Conservation (phyloP, 92 coral and sea anemone species). For the Metridium senile region DNA sequence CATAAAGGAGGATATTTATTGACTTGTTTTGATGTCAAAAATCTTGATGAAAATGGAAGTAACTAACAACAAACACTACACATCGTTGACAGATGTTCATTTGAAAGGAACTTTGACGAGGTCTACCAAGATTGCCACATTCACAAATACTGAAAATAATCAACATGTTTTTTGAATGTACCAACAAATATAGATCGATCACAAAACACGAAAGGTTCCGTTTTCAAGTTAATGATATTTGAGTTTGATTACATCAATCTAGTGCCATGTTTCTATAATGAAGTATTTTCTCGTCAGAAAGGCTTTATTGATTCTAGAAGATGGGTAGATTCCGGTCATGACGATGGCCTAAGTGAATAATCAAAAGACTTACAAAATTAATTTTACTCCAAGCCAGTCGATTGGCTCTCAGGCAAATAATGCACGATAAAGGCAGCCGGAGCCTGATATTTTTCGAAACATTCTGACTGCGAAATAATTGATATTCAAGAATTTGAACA, state of each 20-base stretch:
- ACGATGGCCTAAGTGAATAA: constrained; percentile 24
- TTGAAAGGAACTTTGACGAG: neutral
- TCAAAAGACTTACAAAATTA: constrained; percentile 25
- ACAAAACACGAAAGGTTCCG: neutral
- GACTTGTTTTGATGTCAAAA: constrained; percentile 1
- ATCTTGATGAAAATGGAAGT: constrained; percentile 3
- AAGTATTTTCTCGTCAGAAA: constrained; percentile 41
- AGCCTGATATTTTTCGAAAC: constrained; percentile 1
- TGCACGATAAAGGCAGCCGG: neutral
- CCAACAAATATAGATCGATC: too few relatives aligned
- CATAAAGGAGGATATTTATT: neutral
- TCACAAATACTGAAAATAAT: neutral
- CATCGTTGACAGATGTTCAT: neutral
- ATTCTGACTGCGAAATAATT: neutral
- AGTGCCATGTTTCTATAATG: constrained; percentile 24
- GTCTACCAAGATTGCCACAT: neutral
- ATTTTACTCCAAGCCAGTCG: neutral
- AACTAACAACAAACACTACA: neutral
- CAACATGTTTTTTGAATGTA: neutral
- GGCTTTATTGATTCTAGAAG: constrained; percentile 52
- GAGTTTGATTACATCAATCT: neutral
- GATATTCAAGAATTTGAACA: neutral
- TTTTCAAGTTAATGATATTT: neutral
- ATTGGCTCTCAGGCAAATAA: constrained; percentile 1
- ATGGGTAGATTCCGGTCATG: constrained; percentile 45